Evolutionary conservation across 1,140 invertebrate genomes (phyloP), one percentile per base, ranked within the genome.

Genomic region (Drosophila rhopaloa): DNA sequence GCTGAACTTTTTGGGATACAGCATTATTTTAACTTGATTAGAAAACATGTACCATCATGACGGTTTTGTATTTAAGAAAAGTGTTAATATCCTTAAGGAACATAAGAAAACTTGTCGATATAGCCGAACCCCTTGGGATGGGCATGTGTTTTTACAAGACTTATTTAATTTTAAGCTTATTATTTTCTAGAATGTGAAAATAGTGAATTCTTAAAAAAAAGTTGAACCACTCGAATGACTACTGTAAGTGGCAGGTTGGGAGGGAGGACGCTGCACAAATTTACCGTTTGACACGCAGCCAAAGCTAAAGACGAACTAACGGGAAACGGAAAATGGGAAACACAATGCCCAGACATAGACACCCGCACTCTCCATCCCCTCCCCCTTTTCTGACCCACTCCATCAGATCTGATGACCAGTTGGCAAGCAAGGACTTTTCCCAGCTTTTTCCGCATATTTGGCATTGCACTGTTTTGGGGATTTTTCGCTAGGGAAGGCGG

Each of bases 221-320:
- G 38, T 29, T 48, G n/a, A 24, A 4, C 8, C 13, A n/a, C 19
- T 8, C 65, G 13, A 32, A 9, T 38, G 32, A 9, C n/a, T 10
- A 66, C 65, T 68, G 65, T 68, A 53, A 19, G 19, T 63, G 51
- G 10, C 51, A 56, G 13, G 51, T 59, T 38, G 51, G 46, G 58
- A 73, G 47, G 6, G 37, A 40, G 41, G 40, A 24, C 51, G 60
- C 44, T 55, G 57, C 38, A 66, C 43, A 62, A 65, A 57, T 81
- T 63, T 67, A 82, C 48, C 58, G 58, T 81, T 62, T 81, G 61
- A 79, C 57, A 80, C 61, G 77, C 79, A 79, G 71, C 67, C 65
- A 68, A 66, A 71, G 43, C 50, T 19, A 68, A 71, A 57, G 65
- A 68, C 61, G 65, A 66, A 56, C 50, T 41, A 71, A 86, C 51